Conservation (phyloP, 2,797 vertebrate species). For the Takifugu ocellatus region DNA sequence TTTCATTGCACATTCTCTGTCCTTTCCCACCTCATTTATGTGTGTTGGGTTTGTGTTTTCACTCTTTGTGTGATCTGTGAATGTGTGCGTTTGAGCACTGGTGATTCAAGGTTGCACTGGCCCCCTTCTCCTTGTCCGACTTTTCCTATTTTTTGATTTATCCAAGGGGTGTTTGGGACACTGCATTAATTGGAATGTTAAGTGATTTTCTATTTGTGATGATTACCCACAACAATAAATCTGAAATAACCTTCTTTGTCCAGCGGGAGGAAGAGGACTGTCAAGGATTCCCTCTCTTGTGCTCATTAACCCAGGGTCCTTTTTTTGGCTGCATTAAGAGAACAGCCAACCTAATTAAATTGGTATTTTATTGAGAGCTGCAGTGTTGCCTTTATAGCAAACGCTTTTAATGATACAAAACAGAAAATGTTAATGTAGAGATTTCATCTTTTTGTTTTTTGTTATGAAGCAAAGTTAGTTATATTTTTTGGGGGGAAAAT, state of each 20-base stretch:
- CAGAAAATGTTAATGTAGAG: neutral
- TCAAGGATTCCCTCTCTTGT: constrained; percentile 34
- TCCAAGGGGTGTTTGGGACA: constrained; percentile 52
- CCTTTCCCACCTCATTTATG: constrained; percentile 51
- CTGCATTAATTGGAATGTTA: constrained; percentile 65
- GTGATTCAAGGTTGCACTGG: constrained; percentile 65
- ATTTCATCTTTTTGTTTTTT: neutral
- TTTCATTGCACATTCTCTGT: constrained; percentile 8
- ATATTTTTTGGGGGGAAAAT: too few relatives aligned
- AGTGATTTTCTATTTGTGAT: constrained; percentile 69
- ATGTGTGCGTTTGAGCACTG: constrained; percentile 21
- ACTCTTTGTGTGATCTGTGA: constrained; percentile 31
- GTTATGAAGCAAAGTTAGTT: neutral
- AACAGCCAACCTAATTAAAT: constrained; percentile 31
- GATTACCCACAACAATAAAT: constrained; percentile 68
- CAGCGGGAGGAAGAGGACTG: constrained; percentile 40
- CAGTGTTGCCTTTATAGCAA: constrained; percentile 11
- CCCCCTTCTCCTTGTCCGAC: constrained; percentile 51
- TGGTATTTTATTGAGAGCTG: constrained; percentile 24
- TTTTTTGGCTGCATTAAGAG: constrained; percentile 44
- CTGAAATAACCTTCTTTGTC: constrained; percentile 62
- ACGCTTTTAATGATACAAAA: neutral
- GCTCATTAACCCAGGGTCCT: constrained; percentile 49
- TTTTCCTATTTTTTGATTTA: constrained; percentile 64
- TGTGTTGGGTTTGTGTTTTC: constrained; percentile 50